A percentile compares a stretch with the other conserved stretches of the same genome.
These are phyloP conservation scores for Sialia sialis DNA, from an alignment of 2,113 vertebrate genomes.

Conservation along the genomic window DNA sequence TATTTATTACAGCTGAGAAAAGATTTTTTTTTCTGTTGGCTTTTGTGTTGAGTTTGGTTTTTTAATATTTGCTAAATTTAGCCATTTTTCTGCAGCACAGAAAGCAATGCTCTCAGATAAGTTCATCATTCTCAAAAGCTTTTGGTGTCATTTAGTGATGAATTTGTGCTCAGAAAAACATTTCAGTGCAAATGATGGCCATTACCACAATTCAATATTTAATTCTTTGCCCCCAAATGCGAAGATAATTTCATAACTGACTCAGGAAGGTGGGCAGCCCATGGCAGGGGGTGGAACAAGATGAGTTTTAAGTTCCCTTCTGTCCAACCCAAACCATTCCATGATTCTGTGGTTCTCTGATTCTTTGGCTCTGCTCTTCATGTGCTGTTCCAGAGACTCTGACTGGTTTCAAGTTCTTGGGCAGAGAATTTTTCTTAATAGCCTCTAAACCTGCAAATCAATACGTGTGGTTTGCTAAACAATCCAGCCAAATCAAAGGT, in stretches of 20 bases:
- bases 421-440: neutral
- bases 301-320: neutral
- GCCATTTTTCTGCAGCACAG: neutral
- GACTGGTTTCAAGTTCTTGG: neutral
- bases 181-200: constrained; percentile 34
- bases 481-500: neutral
- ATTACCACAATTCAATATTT: constrained; percentile 24
- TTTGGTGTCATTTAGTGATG: neutral
- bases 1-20: constrained; percentile 18
- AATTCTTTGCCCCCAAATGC: neutral
- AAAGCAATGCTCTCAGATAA: neutral
- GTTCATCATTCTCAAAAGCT: constrained; percentile 31
- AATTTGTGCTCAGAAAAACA: neutral
- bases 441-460: neutral
- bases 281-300: neutral
- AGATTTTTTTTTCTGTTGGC: neutral
- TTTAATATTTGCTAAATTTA: constrained; percentile 3
- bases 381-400: rapidly evolving
- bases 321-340: neutral
- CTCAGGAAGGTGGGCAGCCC: neutral
- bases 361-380: neutral
- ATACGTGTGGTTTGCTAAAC: neutral
- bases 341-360: neutral
- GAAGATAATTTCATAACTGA: neutral
- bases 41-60: neutral